phyloP scores from a whole-genome alignment of 2,888 invertebrate genomes.

The Melieria crassipennis region DNA sequence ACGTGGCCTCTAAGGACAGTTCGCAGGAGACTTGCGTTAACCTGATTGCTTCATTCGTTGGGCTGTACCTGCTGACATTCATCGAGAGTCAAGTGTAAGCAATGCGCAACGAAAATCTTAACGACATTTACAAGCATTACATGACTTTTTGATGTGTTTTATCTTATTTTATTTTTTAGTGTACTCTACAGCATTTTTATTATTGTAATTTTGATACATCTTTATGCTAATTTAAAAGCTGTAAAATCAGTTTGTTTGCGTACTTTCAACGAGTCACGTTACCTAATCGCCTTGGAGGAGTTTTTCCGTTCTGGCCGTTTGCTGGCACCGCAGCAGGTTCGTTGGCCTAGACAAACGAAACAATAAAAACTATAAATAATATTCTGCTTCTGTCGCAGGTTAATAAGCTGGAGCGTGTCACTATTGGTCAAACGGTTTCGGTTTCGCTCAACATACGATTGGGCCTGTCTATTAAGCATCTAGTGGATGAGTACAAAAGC shows the following conservation, averaged over 20 bases:
- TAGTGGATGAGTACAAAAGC: slow-evolving; percentile 63
- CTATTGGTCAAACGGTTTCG: slow-evolving; percentile 69
- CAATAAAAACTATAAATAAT: not conserved
- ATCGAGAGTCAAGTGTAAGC: slow-evolving; percentile 69
- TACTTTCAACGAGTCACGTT: slow-evolving; percentile 83
- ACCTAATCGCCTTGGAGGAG: slow-evolving; percentile 74
- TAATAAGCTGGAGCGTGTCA: slow-evolving; percentile 78
- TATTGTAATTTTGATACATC: slow-evolving; percentile 79
- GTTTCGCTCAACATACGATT: slow-evolving; percentile 62
- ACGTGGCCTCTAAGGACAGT: slow-evolving; percentile 92
- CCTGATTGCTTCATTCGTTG: slow-evolving; percentile 82
- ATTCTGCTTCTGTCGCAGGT: slow-evolving; percentile 46
- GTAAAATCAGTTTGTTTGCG: slow-evolving; percentile 82
- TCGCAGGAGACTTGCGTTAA: slow-evolving; percentile 98
- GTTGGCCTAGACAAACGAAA: not conserved
- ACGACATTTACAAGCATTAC: not conserved
- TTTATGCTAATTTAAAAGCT: slow-evolving; percentile 88
- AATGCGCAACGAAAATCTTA: not conserved
- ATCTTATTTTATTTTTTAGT: slow-evolving; percentile 66
- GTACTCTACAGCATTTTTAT: slow-evolving; percentile 79
- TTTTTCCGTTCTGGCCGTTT: slow-evolving; percentile 74
- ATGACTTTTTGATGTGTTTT: not conserved
- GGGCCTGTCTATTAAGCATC: slow-evolving; percentile 62
- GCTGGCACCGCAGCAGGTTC: slow-evolving; percentile 71
- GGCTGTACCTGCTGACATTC: slow-evolving; percentile 77